Evolutionary conservation across 2,888 invertebrate species (phyloP).

Genomic region (Pristionchus fissidentatus): DNA sequence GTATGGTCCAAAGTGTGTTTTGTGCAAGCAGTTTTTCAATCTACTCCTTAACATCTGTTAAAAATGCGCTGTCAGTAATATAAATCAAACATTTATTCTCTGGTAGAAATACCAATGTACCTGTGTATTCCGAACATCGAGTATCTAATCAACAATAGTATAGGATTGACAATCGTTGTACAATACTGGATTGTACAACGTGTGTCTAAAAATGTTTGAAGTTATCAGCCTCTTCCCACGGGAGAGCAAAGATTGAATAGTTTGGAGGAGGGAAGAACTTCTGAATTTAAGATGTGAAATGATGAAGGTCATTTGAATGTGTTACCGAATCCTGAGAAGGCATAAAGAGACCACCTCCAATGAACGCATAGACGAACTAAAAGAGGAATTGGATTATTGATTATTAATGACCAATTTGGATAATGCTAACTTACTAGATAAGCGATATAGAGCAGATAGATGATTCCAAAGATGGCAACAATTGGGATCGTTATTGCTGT

Average conservation of each 20-base stretch:
- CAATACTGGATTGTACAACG: no score
- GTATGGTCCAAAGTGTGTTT: no score
- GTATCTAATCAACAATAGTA: no score
- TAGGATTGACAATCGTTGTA: no score
- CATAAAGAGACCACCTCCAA: constrained; percentile 28
- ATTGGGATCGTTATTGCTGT: constrained; percentile 55
- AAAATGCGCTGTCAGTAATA: no score
- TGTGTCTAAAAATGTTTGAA: neutral
- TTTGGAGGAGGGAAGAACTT: constrained; percentile 48
- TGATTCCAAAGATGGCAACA: constrained; percentile 53
- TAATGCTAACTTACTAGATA: constrained; percentile 58
- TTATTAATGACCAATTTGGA: neutral
- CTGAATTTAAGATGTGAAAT: neutral
- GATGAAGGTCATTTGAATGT: neutral
- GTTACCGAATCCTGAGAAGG: constrained; percentile 22
- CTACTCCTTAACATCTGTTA: no score
- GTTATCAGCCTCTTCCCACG: constrained; percentile 27
- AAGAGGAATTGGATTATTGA: neutral
- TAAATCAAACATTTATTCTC: no score
- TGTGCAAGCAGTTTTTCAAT: no score
- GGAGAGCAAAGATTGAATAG: constrained; percentile 4
- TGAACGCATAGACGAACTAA: constrained; percentile 44
- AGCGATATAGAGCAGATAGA: constrained; percentile 61
- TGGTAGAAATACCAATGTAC: no score
- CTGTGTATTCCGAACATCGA: no score